Conservation (phyloP, 2,888 invertebrate genomes). For the Dynastes maya region DNA sequence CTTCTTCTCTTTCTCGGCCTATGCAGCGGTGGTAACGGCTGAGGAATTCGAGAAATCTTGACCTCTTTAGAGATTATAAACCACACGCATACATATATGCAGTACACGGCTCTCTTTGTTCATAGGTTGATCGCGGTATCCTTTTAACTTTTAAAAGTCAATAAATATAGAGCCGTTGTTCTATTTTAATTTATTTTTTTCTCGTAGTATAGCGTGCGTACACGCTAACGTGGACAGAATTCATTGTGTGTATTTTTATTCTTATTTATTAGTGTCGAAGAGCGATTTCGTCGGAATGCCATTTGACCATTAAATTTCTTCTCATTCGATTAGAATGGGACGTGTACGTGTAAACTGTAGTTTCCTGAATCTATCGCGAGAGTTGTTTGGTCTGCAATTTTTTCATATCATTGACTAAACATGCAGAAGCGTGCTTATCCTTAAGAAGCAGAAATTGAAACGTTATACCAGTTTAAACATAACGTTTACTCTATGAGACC, state of each 20-base stretch:
- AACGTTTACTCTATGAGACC: too few species aligned
- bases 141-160: constrained; percentile 33
- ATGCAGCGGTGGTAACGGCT: constrained; percentile 25
- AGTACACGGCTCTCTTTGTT: constrained; percentile 30
- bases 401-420: neutral
- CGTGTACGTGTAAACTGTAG: neutral
- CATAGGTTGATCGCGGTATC: constrained; percentile 20
- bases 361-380: constrained; percentile 14
- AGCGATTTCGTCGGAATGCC: constrained; percentile 23
- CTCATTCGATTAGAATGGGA: neutral
- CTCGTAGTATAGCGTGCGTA: neutral
- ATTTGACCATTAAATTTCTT: constrained; percentile 17
- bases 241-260: constrained; percentile 6
- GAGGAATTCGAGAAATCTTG: constrained; percentile 47
- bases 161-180: constrained; percentile 40
- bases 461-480: neutral
- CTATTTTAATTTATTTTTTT: constrained; percentile 40
- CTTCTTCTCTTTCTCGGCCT: constrained; percentile 26
- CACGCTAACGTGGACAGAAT: constrained; percentile 2
- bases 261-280: constrained; percentile 4
- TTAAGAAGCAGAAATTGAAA: constrained; percentile 5
- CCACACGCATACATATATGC: constrained; percentile 8
- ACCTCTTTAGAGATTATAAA: constrained; percentile 35
- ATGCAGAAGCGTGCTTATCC: neutral
- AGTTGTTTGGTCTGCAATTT: constrained; percentile 19